A percentile compares a stretch with the other conserved stretches of the same genome.
Conservation (phyloP, 2,888 invertebrate species). For the Venusia cambrica region DNA sequence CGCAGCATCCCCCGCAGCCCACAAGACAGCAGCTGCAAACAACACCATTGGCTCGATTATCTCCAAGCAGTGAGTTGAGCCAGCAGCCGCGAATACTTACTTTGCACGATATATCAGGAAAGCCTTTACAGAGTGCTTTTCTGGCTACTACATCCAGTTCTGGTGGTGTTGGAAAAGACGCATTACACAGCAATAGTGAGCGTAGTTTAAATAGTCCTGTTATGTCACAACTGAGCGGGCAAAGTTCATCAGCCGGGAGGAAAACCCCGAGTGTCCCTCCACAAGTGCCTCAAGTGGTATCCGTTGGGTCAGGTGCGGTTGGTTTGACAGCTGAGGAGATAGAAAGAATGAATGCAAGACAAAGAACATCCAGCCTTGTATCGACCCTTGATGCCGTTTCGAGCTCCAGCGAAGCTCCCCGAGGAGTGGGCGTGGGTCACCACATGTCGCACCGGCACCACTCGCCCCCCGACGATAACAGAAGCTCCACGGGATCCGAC, state of each 20-base stretch:
- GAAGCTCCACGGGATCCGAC: conserved; percentile 89
- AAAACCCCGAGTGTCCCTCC: conserved; percentile 86
- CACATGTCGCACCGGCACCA: conserved; percentile 87
- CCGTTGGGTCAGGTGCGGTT: conserved; percentile 85
- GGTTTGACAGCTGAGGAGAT: conserved; percentile 96
- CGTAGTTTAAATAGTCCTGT: conserved; percentile 95
- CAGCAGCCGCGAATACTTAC: conserved; percentile 96
- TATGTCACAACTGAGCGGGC: conserved; percentile 94
- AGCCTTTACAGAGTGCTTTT: conserved; percentile 93
- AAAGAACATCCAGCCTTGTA: conserved; percentile 93
- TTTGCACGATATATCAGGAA: conserved; percentile 95
- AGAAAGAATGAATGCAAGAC: conserved; percentile 92
- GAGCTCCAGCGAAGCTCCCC: conserved; percentile 90
- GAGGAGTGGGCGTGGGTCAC: conserved; percentile 84
- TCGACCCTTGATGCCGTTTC: conserved; percentile 97
- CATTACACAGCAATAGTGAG: conserved; percentile 94
- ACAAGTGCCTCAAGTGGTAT: conserved; percentile 84
- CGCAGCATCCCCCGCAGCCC: conserved; percentile 84
- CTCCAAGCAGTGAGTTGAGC: conserved; percentile 95
- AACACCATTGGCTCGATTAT: conserved; percentile 93
- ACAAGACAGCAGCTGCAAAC: conserved; percentile 90
- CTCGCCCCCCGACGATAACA: conserved; percentile 87
- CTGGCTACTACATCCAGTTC: conserved; percentile 94
- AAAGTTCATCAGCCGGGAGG: conserved; percentile 89
- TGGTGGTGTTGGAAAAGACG: conserved; percentile 93